Evolutionary conservation across 1,140 invertebrate genomes (phyloP).

Genomic region (Tetraneura akinire): DNA sequence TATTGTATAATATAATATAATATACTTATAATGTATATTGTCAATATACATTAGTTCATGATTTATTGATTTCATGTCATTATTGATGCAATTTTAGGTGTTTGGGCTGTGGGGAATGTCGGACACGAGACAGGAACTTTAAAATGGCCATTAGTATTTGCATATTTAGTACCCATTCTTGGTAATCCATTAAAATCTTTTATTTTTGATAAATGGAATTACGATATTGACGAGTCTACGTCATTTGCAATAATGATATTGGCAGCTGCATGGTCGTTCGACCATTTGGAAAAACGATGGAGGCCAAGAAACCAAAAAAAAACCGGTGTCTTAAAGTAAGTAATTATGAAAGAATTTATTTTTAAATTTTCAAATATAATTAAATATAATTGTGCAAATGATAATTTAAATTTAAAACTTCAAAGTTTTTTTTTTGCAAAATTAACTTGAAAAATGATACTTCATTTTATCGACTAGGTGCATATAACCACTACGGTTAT

Average conservation of each 20-base stretch:
- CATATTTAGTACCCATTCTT: constrained; percentile 66
- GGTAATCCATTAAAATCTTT: constrained; percentile 60
- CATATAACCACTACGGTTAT: no score
- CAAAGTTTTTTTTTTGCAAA: constrained; percentile 3
- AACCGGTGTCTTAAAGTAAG: constrained; percentile 60
- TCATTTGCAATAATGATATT: constrained; percentile 71
- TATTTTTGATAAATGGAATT: constrained; percentile 29
- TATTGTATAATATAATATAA: no score
- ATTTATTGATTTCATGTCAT: no score
- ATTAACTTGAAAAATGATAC: no score
- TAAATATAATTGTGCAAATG: not conserved
- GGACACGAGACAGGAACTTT: constrained; percentile 75
- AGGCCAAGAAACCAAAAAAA: constrained; percentile 65
- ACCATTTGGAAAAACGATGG: constrained; percentile 77
- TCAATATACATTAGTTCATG: no score
- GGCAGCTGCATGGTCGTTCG: constrained; percentile 68
- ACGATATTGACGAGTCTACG: constrained; percentile 68
- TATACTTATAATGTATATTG: no score
- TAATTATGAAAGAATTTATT: not conserved
- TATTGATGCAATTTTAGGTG: constrained; percentile 64
- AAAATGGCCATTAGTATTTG: constrained; percentile 69
- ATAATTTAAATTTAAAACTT: not conserved
- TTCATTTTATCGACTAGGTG: no score
- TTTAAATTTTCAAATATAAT: not conserved
- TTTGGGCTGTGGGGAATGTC: constrained; percentile 88